These are phyloP conservation scores for Dendropsophus ebraccatus DNA, from an alignment of 2,113 vertebrate species.

Conservation along the genomic window DNA sequence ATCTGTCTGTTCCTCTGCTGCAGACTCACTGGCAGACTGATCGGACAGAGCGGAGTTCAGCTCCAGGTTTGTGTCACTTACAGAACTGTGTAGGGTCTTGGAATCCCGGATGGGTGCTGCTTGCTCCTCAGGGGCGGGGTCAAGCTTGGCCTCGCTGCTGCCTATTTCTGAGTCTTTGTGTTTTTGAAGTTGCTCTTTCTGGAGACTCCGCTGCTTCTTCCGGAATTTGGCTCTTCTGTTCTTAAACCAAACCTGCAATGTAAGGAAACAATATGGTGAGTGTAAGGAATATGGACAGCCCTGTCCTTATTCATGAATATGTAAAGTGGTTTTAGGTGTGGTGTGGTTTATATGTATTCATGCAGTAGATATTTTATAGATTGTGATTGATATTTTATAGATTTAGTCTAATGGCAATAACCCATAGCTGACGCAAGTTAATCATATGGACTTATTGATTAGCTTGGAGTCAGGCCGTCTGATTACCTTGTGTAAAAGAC, in stretches of 20 bases:
- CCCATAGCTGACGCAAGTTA: too few species aligned
- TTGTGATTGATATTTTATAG: too few species aligned
- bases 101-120: constrained; percentile 76
- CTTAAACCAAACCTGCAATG: constrained; percentile 92
- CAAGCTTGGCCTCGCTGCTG: constrained; percentile 76
- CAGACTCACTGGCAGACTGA: constrained; percentile 91
- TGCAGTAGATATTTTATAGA: too few species aligned
- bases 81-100: constrained; percentile 72
- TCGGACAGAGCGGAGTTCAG: constrained; percentile 92
- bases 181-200: constrained; percentile 98
- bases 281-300: too few species aligned
- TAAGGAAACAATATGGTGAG: too few species aligned
- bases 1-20: constrained; percentile 86
- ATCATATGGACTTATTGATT: too few species aligned
- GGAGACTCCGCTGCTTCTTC: constrained; percentile 97
- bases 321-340: too few species aligned
- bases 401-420: too few species aligned
- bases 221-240: constrained; percentile 97
- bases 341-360: too few species aligned
- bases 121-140: constrained; percentile 68
- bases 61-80: constrained; percentile 79
- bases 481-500: too few species aligned
- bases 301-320: too few species aligned
- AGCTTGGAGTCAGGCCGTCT: too few species aligned
- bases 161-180: constrained; percentile 87